Evolutionary conservation across 2,113 vertebrate species (phyloP).

Genomic region (Connochaetes taurinus): DNA sequence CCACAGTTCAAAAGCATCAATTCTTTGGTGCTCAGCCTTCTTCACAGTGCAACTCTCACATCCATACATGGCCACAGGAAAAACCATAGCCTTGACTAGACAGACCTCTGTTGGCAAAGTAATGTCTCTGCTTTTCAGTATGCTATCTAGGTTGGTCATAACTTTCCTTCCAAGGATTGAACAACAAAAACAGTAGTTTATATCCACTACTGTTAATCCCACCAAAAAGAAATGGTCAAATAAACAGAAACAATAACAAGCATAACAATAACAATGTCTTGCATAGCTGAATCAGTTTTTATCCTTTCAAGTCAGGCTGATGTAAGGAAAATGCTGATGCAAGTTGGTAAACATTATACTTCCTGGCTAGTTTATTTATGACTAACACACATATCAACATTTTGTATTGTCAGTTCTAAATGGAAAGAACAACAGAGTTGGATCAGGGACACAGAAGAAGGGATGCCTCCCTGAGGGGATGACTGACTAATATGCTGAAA

Average conservation of each 20-base stretch:
- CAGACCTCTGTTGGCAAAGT: too few relatives aligned
- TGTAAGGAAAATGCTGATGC: not conserved
- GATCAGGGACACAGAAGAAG: not conserved
- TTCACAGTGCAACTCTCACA: too few relatives aligned
- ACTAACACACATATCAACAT: not conserved
- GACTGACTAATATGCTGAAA: not conserved
- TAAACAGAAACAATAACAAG: not conserved
- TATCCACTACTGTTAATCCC: not conserved
- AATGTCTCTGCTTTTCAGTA: too few relatives aligned
- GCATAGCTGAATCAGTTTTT: not conserved
- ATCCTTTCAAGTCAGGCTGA: not conserved
- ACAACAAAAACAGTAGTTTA: not conserved
- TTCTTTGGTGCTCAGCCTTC: fast-evolving
- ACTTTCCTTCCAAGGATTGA: not conserved
- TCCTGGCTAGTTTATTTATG: not conserved
- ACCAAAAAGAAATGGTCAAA: not conserved
- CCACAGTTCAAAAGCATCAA: too few relatives aligned
- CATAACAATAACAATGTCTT: not conserved
- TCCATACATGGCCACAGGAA: too few relatives aligned
- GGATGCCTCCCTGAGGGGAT: not conserved
- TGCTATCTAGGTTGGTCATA: too few relatives aligned
- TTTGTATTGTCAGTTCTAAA: not conserved
- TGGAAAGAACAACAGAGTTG: not conserved
- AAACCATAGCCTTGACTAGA: too few relatives aligned
- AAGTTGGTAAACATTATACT: not conserved